A percentile compares a stretch with the other conserved stretches of the same genome.
Conservation (phyloP, 2,888 invertebrate species). For the Tenthredo mesomela region DNA sequence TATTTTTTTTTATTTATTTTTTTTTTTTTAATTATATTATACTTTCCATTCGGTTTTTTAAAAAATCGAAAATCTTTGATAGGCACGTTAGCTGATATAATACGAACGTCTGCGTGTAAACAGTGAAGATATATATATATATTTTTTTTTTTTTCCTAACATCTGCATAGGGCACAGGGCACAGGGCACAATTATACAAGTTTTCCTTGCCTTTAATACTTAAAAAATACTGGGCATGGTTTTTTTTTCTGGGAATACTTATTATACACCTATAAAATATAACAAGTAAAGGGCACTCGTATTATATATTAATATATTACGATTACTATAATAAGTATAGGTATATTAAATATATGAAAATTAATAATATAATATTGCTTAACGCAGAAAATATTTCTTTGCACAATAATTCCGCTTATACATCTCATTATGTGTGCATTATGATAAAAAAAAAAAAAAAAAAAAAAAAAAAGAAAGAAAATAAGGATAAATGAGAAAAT, state of each 20-base stretch:
- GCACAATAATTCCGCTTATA: not conserved
- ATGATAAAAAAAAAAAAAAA: not conserved
- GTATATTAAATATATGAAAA: not conserved
- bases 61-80: conserved; percentile 42
- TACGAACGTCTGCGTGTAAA: conserved; percentile 32
- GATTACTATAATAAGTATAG: too few species aligned
- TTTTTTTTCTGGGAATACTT: conserved; percentile 58
- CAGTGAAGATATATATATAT: conserved; percentile 15
- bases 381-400: not conserved
- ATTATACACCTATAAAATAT: conserved; percentile 63
- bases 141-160: conserved; percentile 36
- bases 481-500: not conserved
- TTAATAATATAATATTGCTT: not conserved
- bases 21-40: not conserved
- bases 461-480: not conserved
- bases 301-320: conserved; percentile 26
- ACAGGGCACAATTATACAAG: conserved; percentile 42
- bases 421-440: not conserved
- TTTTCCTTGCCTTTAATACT: conserved; percentile 64
- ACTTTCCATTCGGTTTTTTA: not conserved
- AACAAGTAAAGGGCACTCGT: conserved; percentile 68
- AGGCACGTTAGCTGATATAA: conserved; percentile 16
- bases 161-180: not conserved
- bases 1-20: too few species aligned
- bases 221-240: conserved; percentile 74